phyloP scores from a whole-genome alignment of 2,888 invertebrate species.

The Sabatieria punctata region DNA sequence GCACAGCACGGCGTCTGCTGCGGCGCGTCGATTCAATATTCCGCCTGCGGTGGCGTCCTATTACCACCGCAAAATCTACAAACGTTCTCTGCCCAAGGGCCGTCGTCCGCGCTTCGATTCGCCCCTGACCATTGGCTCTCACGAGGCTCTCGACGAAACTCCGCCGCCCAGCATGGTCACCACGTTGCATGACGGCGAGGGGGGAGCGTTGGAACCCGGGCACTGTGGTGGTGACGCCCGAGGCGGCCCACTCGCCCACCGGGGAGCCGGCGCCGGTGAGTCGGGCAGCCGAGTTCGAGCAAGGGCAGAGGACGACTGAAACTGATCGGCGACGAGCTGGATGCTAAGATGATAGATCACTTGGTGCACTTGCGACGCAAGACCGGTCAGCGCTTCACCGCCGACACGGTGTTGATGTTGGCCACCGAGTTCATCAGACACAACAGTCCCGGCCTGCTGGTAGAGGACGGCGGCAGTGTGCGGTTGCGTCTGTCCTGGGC shows the following conservation, averaged over 20 bases:
- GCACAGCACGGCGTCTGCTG: constrained; percentile 7
- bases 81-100: constrained; percentile 3
- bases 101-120: constrained; percentile 12
- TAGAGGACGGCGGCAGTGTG: constrained; percentile 34
- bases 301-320: constrained; percentile 23
- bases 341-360: constrained; percentile 24
- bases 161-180: not conserved
- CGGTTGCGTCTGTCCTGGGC: constrained; percentile 35
- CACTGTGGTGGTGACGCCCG: no score
- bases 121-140: no score
- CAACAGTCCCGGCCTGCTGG: constrained; percentile 30
- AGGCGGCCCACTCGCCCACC: no score
- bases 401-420: constrained; percentile 31
- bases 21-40: constrained; percentile 9
- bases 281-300: no score
- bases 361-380: not conserved
- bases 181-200: not conserved
- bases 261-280: no score
- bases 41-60: constrained; percentile 11
- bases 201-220: not conserved
- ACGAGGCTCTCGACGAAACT: no score
- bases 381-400: constrained; percentile 13
- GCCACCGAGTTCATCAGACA: constrained; percentile 33
- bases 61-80: constrained; percentile 11
- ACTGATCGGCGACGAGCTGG: constrained; percentile 28